Conservation (phyloP, 2,888 invertebrate genomes). For the Actias luna region DNA sequence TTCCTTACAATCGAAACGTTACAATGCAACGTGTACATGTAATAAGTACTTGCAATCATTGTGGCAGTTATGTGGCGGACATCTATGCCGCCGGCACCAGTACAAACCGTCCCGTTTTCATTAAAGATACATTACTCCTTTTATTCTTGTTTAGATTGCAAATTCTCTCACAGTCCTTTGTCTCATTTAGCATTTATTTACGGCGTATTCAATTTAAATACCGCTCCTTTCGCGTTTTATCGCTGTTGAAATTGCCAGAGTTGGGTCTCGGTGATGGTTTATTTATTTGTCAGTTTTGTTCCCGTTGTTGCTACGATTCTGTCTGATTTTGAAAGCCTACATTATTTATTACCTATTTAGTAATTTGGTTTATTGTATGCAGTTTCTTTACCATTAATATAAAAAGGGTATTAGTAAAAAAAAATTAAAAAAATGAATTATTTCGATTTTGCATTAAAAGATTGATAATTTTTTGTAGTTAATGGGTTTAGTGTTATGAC, state of each 20-base stretch:
- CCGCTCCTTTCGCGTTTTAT: conserved; percentile 72
- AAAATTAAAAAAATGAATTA: too few relatives aligned
- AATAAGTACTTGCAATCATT: conserved; percentile 9
- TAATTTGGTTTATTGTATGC: not conserved
- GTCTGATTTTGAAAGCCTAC: conserved; percentile 27
- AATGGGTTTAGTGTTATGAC: too few relatives aligned
- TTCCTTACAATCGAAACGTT: not conserved
- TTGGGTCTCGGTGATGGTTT: conserved; percentile 60
- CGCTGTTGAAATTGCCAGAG: conserved; percentile 63
- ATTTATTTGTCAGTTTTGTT: conserved; percentile 70
- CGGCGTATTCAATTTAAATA: conserved; percentile 78
- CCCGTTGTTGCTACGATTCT: conserved; percentile 52
- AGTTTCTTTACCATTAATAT: not conserved
- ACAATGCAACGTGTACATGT: not conserved
- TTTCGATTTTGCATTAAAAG: too few relatives aligned
- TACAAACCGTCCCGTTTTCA: conserved; percentile 53
- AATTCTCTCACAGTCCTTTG: conserved; percentile 73
- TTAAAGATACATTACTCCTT: conserved; percentile 73
- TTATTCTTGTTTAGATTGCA: conserved; percentile 73
- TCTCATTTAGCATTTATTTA: conserved; percentile 79
- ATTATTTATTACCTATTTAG: conserved; percentile 13
- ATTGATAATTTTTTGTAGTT: too few relatives aligned
- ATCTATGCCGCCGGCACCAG: conserved; percentile 26
- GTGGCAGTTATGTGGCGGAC: conserved; percentile 17
- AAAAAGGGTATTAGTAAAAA: not conserved